Conservation (phyloP, 2,888 invertebrate genomes). For the Troides oblongomaculatus region DNA sequence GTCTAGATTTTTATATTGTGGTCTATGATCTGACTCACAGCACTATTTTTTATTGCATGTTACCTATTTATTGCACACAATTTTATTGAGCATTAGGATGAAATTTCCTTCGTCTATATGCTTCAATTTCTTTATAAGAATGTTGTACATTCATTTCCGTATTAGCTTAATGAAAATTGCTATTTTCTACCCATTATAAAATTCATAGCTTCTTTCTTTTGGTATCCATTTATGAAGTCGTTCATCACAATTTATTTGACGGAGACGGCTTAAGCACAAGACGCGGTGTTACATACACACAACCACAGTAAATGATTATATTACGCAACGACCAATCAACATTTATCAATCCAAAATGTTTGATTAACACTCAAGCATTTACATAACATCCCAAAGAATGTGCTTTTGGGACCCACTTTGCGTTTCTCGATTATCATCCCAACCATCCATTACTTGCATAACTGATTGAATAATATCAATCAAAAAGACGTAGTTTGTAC, state of each 20-base stretch:
- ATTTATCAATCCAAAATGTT: slow-evolving; percentile 45
- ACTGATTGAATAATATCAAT: slow-evolving; percentile 28
- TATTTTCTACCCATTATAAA: too few species aligned
- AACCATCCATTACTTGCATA: slow-evolving; percentile 33
- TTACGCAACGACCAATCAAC: slow-evolving; percentile 51
- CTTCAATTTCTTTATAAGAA: too few species aligned
- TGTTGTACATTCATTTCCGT: too few species aligned
- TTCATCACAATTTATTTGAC: background rate
- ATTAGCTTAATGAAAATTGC: too few species aligned
- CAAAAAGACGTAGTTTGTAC: background rate
- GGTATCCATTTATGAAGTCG: slow-evolving; percentile 8
- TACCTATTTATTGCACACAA: too few species aligned
- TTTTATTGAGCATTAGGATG: too few species aligned
- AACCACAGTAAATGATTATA: slow-evolving; percentile 28
- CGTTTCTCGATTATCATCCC: slow-evolving; percentile 23
- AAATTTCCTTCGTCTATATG: too few species aligned
- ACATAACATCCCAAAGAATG: slow-evolving; percentile 37
- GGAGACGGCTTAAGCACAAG: background rate
- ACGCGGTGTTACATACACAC: slow-evolving; percentile 6
- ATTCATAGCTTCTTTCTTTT: slow-evolving; percentile 31
- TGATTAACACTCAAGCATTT: slow-evolving; percentile 51
- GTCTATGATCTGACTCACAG: too few species aligned
- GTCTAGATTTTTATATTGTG: too few species aligned
- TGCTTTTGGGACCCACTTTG: slow-evolving; percentile 33
- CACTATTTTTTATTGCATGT: too few species aligned